A percentile compares a stretch with the other conserved stretches of the same genome.
phyloP scores from a whole-genome alignment of 2,888 invertebrate species.

The Drosophila pseudotakahashii region DNA sequence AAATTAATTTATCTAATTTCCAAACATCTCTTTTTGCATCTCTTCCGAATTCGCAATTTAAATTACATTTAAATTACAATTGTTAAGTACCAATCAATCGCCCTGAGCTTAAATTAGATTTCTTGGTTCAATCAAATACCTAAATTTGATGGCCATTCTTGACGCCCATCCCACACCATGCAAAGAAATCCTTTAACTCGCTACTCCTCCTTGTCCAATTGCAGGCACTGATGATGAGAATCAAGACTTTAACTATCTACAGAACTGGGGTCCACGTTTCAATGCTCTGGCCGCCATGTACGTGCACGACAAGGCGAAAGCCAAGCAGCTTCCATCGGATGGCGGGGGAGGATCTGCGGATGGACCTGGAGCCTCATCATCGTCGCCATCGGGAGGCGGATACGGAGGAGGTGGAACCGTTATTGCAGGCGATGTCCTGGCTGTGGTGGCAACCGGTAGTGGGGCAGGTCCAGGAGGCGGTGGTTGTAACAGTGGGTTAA shows the following conservation, averaged over 20 bases:
- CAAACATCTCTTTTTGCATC: too few species aligned
- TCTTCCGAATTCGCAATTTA: too few species aligned
- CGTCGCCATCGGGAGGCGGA: conserved; percentile 19
- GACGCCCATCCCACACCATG: neutral
- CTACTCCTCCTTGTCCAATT: conserved; percentile 30
- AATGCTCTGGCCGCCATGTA: conserved; percentile 98
- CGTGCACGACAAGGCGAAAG: conserved; percentile 84
- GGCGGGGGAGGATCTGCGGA: conserved; percentile 25
- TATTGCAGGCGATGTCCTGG: conserved; percentile 37
- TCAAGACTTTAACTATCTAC: conserved; percentile 98
- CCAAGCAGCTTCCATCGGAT: conserved; percentile 48
- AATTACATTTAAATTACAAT: too few species aligned
- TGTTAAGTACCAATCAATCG: too few species aligned
- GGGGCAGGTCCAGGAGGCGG: conserved; percentile 69
- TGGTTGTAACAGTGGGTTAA: conserved; percentile 17
- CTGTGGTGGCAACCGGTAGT: conserved; percentile 67
- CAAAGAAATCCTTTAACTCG: neutral
- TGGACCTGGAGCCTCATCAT: conserved; percentile 34
- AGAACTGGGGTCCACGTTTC: conserved; percentile 98
- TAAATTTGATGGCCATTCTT: neutral
- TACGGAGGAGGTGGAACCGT: conserved; percentile 6
- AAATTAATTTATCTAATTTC: too few species aligned
- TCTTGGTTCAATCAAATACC: neutral
- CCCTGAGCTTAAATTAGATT: neutral
- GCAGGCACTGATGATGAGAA: conserved; percentile 96